A percentile compares a stretch with the other conserved stretches of the same genome.
Evolutionary conservation across 2,888 invertebrate genomes (phyloP).

Genomic region (Pyrochroa serraticornis): DNA sequence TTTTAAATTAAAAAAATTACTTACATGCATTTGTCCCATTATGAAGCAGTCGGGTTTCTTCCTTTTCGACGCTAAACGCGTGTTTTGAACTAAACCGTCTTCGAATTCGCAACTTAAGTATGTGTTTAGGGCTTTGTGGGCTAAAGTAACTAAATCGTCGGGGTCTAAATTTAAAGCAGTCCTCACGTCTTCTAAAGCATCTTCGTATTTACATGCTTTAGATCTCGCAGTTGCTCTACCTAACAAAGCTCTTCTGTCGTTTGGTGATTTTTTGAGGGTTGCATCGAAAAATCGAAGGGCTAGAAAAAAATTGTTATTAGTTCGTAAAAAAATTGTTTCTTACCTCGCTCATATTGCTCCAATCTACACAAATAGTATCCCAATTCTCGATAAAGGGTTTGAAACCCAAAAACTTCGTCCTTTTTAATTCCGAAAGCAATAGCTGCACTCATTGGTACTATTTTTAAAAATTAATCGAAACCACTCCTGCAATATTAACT

Average conservation of each 20-base stretch:
- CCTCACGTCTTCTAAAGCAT: conserved; percentile 62
- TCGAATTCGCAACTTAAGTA: conserved; percentile 56
- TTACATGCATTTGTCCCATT: conserved; percentile 56
- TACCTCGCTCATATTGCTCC: conserved; percentile 53
- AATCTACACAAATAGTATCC: conserved; percentile 50
- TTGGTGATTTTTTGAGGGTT: conserved; percentile 48
- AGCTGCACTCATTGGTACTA: neutral
- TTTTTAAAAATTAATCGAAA: too few species aligned
- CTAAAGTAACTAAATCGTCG: conserved; percentile 48
- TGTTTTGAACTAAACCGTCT: conserved; percentile 52
- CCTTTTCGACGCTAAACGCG: conserved; percentile 42
- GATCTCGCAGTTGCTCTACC: conserved; percentile 63
- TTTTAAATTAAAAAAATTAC: too few species aligned
- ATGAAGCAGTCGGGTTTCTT: conserved; percentile 54
- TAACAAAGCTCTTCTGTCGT: conserved; percentile 62
- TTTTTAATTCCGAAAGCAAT: conserved; percentile 12
- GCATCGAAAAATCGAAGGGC: conserved; percentile 50
- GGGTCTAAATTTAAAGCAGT: conserved; percentile 54
- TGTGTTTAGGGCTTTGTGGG: conserved; percentile 51
- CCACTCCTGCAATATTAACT: too few species aligned
- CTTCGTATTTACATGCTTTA: conserved; percentile 63
- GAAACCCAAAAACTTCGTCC: conserved; percentile 47
- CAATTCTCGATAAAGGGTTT: conserved; percentile 50
- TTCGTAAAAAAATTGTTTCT: conserved; percentile 1
- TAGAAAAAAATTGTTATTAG: conserved; percentile 22